Evolutionary conservation across 2,113 vertebrate species (phyloP).

Genomic region (Festucalex cinctus): DNA sequence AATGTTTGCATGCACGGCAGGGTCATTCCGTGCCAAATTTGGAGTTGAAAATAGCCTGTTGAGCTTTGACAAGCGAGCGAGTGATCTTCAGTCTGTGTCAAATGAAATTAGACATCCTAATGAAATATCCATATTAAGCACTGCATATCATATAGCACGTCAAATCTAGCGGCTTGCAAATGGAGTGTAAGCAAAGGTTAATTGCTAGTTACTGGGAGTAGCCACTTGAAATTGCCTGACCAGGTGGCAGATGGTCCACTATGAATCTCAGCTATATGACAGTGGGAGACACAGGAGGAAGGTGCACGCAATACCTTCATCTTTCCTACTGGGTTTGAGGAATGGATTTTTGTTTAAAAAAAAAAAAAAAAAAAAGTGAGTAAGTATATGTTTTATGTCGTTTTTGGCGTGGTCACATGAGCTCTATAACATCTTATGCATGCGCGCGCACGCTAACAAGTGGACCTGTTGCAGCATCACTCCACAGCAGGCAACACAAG

Average conservation of each 20-base stretch:
- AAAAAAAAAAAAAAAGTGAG: neutral
- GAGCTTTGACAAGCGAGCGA: slow-evolving; percentile 27
- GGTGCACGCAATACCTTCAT: neutral
- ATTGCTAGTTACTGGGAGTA: slow-evolving; percentile 40
- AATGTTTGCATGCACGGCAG: too few relatives aligned
- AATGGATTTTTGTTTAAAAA: neutral
- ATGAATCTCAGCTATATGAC: slow-evolving; percentile 29
- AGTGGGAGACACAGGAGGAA: neutral
- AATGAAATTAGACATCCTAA: slow-evolving; percentile 49
- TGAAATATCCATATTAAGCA: slow-evolving; percentile 47
- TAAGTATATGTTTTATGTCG: neutral
- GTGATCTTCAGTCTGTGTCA: slow-evolving; percentile 31
- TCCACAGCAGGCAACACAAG: slow-evolving; percentile 8
- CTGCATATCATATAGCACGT: slow-evolving; percentile 31
- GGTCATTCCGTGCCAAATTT: too few relatives aligned
- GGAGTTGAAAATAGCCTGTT: neutral
- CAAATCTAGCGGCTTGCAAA: slow-evolving; percentile 23
- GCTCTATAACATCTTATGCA: neutral
- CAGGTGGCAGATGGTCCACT: slow-evolving; percentile 43
- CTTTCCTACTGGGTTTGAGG: neutral
- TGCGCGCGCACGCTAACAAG: slow-evolving; percentile 8
- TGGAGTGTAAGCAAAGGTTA: slow-evolving; percentile 55
- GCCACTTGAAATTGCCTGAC: slow-evolving; percentile 26
- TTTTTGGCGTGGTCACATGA: neutral
- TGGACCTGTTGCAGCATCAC: slow-evolving; percentile 52